Evolutionary conservation across 2,113 vertebrate genomes (phyloP).

Genomic region (Paradisaea rubra): DNA sequence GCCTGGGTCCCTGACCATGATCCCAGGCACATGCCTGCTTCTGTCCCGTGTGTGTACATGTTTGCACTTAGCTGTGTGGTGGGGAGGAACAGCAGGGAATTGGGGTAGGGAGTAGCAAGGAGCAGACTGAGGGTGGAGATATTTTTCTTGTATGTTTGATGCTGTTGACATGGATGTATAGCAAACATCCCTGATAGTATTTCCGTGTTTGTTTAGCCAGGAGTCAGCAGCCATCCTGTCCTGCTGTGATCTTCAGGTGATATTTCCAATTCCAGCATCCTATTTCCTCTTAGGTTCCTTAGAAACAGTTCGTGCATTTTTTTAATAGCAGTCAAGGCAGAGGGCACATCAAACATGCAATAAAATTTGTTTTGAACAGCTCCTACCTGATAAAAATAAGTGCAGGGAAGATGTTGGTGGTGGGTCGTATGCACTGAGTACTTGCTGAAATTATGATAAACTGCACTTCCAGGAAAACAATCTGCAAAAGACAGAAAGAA

Average conservation of each 20-base stretch:
- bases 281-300: background rate
- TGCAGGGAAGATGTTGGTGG: background rate
- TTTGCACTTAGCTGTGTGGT: background rate
- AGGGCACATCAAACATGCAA: background rate
- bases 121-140: background rate
- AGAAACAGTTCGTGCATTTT: background rate
- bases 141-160: background rate
- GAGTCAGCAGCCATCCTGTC: background rate
- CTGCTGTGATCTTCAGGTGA: background rate
- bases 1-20: background rate
- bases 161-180: background rate
- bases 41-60: rapidly evolving
- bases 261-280: background rate
- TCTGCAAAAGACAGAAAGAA: background rate
- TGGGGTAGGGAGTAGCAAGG: background rate
- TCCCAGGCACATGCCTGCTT: background rate
- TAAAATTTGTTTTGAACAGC: background rate
- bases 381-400: background rate
- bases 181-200: background rate
- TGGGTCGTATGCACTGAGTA: background rate
- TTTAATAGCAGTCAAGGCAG: background rate
- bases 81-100: background rate
- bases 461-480: background rate
- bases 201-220: background rate
- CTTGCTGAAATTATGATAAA: background rate